These are phyloP conservation scores for Microctonus aethiopoides DNA, from an alignment of 2,888 invertebrate genomes.

Conservation along the genomic window DNA sequence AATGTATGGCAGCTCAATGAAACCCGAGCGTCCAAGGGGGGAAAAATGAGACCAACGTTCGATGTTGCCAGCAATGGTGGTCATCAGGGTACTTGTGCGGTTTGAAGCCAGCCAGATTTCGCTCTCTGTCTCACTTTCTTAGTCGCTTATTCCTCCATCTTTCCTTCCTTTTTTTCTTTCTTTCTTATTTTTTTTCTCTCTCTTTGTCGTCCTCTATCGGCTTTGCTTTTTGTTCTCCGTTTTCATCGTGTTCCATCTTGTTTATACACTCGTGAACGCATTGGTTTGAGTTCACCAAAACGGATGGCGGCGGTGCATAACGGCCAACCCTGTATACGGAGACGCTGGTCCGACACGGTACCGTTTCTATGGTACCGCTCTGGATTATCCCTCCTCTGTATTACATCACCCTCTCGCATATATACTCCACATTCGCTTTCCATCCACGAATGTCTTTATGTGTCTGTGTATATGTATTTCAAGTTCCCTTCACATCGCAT, in stretches of 20 bases:
- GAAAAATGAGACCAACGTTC: slow-evolving; percentile 1
- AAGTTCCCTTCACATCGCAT: background rate
- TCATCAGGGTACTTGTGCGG: slow-evolving; percentile 5
- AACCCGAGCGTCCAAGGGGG: slow-evolving; percentile 25
- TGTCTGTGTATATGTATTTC: slow-evolving; percentile 27
- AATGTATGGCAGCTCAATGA: slow-evolving; percentile 3
- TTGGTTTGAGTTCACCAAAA: slow-evolving; percentile 12
- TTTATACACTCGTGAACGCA: background rate
- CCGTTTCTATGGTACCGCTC: slow-evolving; percentile 66
- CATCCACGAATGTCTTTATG: too few species aligned
- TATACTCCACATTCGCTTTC: background rate
- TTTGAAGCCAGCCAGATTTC: slow-evolving; percentile 11
- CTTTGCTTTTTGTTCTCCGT: background rate
- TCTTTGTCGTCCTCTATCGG: background rate
- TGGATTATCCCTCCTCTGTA: slow-evolving; percentile 21
- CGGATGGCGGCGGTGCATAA: slow-evolving; percentile 27
- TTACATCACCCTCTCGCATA: slow-evolving; percentile 1
- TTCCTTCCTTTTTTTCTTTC: background rate
- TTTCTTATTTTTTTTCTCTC: slow-evolving; percentile 1
- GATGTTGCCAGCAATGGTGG: background rate
- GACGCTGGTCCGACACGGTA: slow-evolving; percentile 49
- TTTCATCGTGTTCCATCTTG: background rate
- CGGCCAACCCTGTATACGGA: slow-evolving; percentile 39
- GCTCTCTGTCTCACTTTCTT: background rate
- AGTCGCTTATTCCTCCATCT: background rate